Conservation (phyloP, 2,888 invertebrate genomes). For the Phortica magna region DNA sequence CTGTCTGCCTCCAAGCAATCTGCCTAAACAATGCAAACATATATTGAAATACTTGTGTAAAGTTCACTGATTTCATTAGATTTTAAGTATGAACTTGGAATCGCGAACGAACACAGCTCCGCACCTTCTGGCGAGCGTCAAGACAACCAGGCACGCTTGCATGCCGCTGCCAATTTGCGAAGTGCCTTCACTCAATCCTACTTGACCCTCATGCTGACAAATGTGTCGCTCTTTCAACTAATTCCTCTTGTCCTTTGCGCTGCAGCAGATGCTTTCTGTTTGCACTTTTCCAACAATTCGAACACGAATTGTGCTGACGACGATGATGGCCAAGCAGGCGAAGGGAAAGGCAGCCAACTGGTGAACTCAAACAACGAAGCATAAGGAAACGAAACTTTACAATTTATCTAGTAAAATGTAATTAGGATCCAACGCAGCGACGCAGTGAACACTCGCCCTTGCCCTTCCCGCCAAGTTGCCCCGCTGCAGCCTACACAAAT, state of each 20-base stretch:
- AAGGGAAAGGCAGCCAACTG: conserved; percentile 59
- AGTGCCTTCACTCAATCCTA: background rate
- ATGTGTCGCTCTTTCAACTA: background rate
- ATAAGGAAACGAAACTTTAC: conserved; percentile 68
- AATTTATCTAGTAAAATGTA: conserved; percentile 77
- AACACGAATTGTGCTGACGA: conserved; percentile 47
- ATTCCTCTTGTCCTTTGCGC: conserved; percentile 21
- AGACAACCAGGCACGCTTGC: background rate
- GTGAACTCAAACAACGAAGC: conserved; percentile 43
- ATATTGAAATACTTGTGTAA: no score
- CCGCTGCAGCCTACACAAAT: conserved; percentile 12
- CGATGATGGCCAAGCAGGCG: conserved; percentile 57
- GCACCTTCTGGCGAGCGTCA: no score
- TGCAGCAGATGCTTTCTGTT: conserved; percentile 40
- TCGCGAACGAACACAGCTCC: no score
- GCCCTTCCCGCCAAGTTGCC: background rate
- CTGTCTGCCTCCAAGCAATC: no score
- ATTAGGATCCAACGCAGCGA: conserved; percentile 73
- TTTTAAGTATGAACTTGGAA: no score
- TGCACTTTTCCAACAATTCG: conserved; percentile 45
- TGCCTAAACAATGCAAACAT: no score
- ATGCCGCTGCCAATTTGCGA: background rate
- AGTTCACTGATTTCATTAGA: no score
- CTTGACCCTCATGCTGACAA: background rate
- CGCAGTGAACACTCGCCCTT: background rate